Conservation (phyloP, 2,113 vertebrate species). For the Dolichallabes microphthalmus region DNA sequence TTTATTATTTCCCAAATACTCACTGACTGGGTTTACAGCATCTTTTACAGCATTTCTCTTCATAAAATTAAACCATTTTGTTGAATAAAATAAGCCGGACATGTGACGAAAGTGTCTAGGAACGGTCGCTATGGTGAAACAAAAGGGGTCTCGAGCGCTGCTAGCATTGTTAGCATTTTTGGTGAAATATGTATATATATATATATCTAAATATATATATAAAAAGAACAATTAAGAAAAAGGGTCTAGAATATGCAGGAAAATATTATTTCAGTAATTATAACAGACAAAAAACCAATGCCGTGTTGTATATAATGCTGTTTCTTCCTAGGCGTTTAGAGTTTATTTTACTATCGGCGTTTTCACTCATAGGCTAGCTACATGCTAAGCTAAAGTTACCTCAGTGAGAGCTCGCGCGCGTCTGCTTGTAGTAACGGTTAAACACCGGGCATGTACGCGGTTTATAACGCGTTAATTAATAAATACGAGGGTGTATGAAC, state of each 20-base stretch:
- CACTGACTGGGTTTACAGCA: not conserved
- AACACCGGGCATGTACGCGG: not conserved
- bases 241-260: too few species aligned
- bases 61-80: too few species aligned
- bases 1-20: not conserved
- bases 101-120: too few species aligned
- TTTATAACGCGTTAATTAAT: not conserved
- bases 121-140: not conserved
- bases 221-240: not conserved
- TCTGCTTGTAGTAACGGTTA: not conserved
- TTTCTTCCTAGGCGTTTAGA: not conserved
- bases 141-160: constrained; percentile 17
- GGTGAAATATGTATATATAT: not conserved
- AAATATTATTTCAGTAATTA: too few species aligned
- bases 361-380: not conserved
- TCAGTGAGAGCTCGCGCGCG: not conserved
- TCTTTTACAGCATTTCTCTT: not conserved
- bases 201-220: too few species aligned
- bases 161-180: constrained; percentile 15
- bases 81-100: not conserved
- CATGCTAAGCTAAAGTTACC: constrained; percentile 10
- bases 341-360: not conserved
- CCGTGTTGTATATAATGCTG: not conserved
- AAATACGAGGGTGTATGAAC: too few species aligned
- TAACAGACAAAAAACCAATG: not conserved